phyloP scores from a whole-genome alignment of 1,140 invertebrate species.

The Apis florea region DNA sequence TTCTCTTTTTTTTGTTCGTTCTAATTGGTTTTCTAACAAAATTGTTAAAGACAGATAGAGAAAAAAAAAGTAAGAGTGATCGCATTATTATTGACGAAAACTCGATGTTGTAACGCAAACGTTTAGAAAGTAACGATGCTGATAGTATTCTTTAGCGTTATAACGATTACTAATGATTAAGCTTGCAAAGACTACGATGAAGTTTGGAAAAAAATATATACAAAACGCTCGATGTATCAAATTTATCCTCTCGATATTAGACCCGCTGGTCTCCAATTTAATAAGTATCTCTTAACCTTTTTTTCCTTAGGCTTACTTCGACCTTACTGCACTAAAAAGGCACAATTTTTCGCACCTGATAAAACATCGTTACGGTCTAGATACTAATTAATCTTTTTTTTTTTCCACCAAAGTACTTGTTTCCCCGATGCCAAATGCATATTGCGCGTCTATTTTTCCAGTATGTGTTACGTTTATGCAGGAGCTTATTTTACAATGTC shows the following conservation, averaged over 20 bases:
- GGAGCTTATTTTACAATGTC: conserved; percentile 70
- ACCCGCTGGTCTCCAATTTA: conserved; percentile 64
- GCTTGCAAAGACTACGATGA: conserved; percentile 50
- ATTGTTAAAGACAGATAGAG: conserved; percentile 5
- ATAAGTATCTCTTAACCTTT: conserved; percentile 65
- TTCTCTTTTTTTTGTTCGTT: neutral
- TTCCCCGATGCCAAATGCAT: conserved; percentile 56
- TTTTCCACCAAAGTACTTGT: conserved; percentile 43
- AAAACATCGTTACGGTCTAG: conserved; percentile 73
- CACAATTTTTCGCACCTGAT: conserved; percentile 80
- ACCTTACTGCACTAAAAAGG: conserved; percentile 80
- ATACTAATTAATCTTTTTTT: conserved; percentile 61
- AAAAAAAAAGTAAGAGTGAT: conserved; percentile 13
- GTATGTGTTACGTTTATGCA: conserved; percentile 55
- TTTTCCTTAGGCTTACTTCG: conserved; percentile 74
- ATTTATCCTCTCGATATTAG: conserved; percentile 57
- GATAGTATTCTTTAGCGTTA: conserved; percentile 41
- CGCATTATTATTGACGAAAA: neutral
- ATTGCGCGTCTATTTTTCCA: conserved; percentile 44
- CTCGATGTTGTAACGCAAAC: conserved; percentile 13
- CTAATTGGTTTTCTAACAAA: conserved; percentile 18
- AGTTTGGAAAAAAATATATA: conserved; percentile 55
- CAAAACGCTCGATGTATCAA: conserved; percentile 51
- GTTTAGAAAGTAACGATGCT: conserved; percentile 28
- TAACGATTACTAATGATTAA: conserved; percentile 44